Evolutionary conservation across 92 coral and sea anemone species (phyloP).

Genomic region (Siderastrea siderea): DNA sequence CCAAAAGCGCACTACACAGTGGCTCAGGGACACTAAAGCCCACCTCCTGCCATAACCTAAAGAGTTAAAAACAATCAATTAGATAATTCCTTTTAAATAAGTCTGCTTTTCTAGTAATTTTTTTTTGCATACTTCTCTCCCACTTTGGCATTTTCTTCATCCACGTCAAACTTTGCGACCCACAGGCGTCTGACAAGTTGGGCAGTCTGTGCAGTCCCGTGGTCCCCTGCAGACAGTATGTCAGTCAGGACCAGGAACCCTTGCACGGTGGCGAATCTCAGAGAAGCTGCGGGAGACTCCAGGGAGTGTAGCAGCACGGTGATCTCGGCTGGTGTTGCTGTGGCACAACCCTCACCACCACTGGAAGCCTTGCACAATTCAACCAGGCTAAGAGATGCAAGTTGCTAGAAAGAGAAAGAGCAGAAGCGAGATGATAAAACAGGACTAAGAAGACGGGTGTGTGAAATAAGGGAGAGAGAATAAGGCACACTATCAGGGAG

Average conservation of each 20-base stretch:
- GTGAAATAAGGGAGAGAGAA: too few species aligned
- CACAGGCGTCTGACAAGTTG: constrained; percentile 79
- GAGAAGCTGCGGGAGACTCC: constrained; percentile 86
- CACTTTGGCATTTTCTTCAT: constrained; percentile 88
- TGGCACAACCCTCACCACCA: constrained; percentile 90
- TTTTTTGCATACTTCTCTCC: constrained; percentile 75
- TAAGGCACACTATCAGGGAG: too few species aligned
- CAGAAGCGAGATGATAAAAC: not conserved
- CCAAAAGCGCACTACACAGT: constrained; percentile 80
- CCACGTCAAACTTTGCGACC: constrained; percentile 91
- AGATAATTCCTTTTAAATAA: not conserved
- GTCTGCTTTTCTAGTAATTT: too few species aligned
- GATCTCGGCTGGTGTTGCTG: constrained; percentile 85
- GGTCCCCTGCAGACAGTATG: constrained; percentile 77
- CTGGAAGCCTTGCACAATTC: constrained; percentile 92
- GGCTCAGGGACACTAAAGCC: constrained; percentile 78
- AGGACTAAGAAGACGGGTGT: not conserved
- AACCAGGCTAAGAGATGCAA: constrained; percentile 87
- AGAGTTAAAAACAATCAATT: not conserved
- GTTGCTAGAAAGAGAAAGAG: constrained; percentile 70
- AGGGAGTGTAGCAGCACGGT: constrained; percentile 78
- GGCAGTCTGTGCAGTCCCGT: constrained; percentile 74
- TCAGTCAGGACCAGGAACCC: constrained; percentile 75
- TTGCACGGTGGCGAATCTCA: constrained; percentile 87
- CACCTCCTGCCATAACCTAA: constrained; percentile 87